Evolutionary conservation across 1,140 invertebrate genomes (phyloP).

Genomic region (Carposina sasakii): DNA sequence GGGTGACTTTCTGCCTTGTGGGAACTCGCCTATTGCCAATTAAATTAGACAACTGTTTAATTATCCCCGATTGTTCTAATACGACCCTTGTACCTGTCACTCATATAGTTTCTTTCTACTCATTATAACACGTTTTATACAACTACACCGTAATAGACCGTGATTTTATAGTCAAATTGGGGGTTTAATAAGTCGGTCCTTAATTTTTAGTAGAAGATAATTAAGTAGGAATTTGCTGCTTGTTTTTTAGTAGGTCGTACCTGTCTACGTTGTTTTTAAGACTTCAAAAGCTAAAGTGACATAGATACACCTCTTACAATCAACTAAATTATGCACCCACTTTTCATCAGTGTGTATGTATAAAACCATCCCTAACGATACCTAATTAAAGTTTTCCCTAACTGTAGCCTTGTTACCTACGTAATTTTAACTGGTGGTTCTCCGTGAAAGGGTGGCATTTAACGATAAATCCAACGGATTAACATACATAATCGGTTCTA

Average conservation of each 20-base stretch:
- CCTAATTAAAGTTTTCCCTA: too few relatives aligned
- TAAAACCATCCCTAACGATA: too few relatives aligned
- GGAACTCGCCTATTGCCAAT: constrained; percentile 67
- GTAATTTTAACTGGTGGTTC: not conserved
- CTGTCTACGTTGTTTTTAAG: too few relatives aligned
- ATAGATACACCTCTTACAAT: not conserved
- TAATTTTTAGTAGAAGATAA: too few relatives aligned
- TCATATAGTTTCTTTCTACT: constrained; percentile 26
- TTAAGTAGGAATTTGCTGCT: too few relatives aligned
- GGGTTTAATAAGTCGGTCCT: constrained; percentile 29
- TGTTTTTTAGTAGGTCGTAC: too few relatives aligned
- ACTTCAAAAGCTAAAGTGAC: too few relatives aligned
- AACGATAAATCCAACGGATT: constrained; percentile 35
- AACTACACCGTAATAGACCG: too few relatives aligned
- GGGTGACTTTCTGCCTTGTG: constrained; percentile 57
- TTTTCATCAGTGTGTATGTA: too few relatives aligned
- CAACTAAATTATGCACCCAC: too few relatives aligned
- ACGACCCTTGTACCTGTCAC: constrained; percentile 29
- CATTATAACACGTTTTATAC: constrained; percentile 35
- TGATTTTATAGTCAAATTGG: constrained; percentile 1
- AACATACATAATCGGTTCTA: constrained; percentile 42
- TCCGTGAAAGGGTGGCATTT: constrained; percentile 16
- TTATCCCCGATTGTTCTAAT: constrained; percentile 34
- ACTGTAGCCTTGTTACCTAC: too few relatives aligned
- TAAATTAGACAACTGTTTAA: constrained; percentile 67